Evolutionary conservation across 2,888 invertebrate species (phyloP), one percentile per base, ranked within the genome.

Genomic region (Argyresthia albistria): DNA sequence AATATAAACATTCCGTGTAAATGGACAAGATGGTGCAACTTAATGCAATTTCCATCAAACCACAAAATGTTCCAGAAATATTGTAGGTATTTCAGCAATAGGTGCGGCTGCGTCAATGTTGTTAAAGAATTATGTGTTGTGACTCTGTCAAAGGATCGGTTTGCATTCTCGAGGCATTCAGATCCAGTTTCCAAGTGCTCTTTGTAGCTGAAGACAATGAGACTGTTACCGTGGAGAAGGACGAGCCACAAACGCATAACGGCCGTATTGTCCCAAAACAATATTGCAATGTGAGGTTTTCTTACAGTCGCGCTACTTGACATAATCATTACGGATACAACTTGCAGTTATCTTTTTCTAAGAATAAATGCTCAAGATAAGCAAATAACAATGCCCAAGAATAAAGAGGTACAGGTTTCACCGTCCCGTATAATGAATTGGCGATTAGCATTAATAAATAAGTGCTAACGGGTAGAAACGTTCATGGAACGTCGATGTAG

Each of bases 101-200:
- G n/a, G n/a, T n/a, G n/a, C n/a, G n/a, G n/a, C n/a, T n/a, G n/a
- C n/a, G n/a, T 39, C n/a, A 37, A 14, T 14, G 11, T n/a, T 36
- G 14, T 14, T 12, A 36, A 46, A 12, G 14, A 37, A 15, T 12
- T 8, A 48, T 15, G 12, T 36, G 42, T 50, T 50, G 16, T 42
- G 42, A 15, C 51, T 51, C 47, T 53, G 54, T n/a, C 50, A 52
- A 77, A 76, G 71, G 64, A 62, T 54, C 58, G 61, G 25, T 25
- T 25, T 6, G 2, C 6, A 6, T 25, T 25, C 25, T 25, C 64
- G 66, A 80, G 79, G 76, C 67, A 72, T 63, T 65, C 68, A 69
- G 80, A 80, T 86, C 80, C 74, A 72, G 76, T 87, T 84, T 76
- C 83, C 69, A 72, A 77, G 75, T 76, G 76, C 69, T 72, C 80